Evolutionary conservation across 37 sponge, comb jelly and placozoan genomes (phyloP), one percentile per base, ranked within the genome.

Genomic region (Aphrocallistes beatrix): DNA sequence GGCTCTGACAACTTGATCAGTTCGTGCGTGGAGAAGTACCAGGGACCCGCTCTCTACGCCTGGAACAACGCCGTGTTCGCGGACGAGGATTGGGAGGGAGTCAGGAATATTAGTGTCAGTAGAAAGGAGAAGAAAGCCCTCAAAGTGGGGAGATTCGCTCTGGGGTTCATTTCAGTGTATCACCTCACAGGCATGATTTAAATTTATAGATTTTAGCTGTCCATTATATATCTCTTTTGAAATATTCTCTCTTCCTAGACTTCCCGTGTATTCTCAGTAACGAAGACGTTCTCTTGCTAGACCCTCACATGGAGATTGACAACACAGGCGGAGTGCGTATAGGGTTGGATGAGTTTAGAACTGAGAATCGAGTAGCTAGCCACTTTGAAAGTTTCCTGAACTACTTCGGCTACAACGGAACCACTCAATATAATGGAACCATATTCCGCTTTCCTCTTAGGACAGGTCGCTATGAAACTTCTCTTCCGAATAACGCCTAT

Each of bases 141-240:
- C 75, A 60, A 60, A 60, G 75, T 60, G 10, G 75, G 75, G 34
- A 60, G 75, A 60, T 60, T 60, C 34, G 75, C 75, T 60, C 23
- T 60, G 34, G 75, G 75, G 23, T 60, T 60, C 19, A 60, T 60
- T 60, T 60, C 75, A 19, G 75, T 60, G 1, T 60, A 60, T 60
- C 75, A 60, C 34, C 10, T 60, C 3, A 60, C 75, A 28, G 75
- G 75, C 23, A 30, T 60, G 75, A 32, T 25, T 42, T 16, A 6
- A 42, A 42, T 42, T 16, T 42, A 16, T 16, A 42, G 6, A 42
- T 6, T 16, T 13, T 42, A 42, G 45, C 13, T 16, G 6, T 16
- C 45, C 45, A 16, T n/a, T 13, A 16, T 16, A 42, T 42, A 42
- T 42, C 13, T 16, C 13, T 42, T 16, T 42, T 42, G 45, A 42